A percentile compares a stretch with the other conserved stretches of the same genome.
phyloP scores from a whole-genome alignment of 1,140 invertebrate species.

The Hermetia illucens region DNA sequence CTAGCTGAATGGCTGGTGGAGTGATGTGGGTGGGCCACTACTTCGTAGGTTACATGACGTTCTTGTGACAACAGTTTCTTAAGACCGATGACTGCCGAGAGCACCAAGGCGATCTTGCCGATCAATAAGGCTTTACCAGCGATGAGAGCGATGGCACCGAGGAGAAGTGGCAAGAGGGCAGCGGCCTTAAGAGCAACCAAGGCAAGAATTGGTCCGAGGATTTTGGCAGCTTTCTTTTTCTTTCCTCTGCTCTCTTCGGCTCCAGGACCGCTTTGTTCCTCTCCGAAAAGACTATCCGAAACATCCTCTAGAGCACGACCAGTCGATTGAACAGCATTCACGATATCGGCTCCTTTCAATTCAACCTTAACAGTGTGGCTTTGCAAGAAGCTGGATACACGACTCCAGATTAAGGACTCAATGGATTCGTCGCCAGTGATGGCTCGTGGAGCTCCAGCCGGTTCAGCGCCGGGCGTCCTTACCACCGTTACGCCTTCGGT shows the following conservation, averaged over 20 bases:
- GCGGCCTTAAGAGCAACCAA: constrained; percentile 62
- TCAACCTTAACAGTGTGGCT: constrained; percentile 71
- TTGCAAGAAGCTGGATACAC: constrained; percentile 56
- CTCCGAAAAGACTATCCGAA: constrained; percentile 44
- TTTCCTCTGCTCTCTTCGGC: constrained; percentile 55
- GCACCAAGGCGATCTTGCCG: constrained; percentile 67
- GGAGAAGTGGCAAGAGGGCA: constrained; percentile 55
- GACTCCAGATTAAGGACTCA: constrained; percentile 47
- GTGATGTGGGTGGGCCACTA: constrained; percentile 68
- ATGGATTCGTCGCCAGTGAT: constrained; percentile 45
- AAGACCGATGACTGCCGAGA: constrained; percentile 65
- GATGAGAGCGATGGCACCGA: constrained; percentile 65
- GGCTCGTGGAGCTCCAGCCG: constrained; percentile 55
- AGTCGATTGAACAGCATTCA: constrained; percentile 59
- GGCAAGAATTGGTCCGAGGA: constrained; percentile 59
- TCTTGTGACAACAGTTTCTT: constrained; percentile 61
- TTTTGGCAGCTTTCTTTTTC: constrained; percentile 67
- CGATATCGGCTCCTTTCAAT: constrained; percentile 66
- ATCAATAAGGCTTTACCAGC: constrained; percentile 71
- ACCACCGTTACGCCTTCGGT: constrained; percentile 69
- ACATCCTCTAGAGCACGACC: constrained; percentile 60
- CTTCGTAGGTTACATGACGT: constrained; percentile 73
- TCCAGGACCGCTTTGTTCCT: constrained; percentile 32
- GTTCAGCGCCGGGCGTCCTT: constrained; percentile 44
- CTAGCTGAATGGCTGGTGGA: constrained; percentile 41